Evolutionary conservation across 2,888 invertebrate species (phyloP).

Genomic region (Trichopoda pennipes): DNA sequence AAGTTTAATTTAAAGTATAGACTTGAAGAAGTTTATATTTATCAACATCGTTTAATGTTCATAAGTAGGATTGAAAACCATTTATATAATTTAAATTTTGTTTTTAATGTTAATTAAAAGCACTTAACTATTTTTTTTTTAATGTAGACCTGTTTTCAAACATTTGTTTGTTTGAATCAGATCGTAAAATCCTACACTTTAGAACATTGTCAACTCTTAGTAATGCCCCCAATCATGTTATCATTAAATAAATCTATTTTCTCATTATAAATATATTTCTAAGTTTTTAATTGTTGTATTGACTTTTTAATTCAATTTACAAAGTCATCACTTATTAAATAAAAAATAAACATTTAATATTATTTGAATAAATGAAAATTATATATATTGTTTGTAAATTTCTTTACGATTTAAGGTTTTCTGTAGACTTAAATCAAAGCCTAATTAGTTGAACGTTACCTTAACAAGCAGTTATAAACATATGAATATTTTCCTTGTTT

Average conservation of each 20-base stretch:
- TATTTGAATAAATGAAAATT: background rate
- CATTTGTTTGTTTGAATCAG: background rate
- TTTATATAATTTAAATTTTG: too few relatives aligned
- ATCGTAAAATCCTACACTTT: background rate
- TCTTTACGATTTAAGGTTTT: background rate
- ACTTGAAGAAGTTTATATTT: slow-evolving; percentile 8
- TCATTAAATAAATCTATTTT: slow-evolving; percentile 17
- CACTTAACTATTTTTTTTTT: background rate
- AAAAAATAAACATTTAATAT: slow-evolving; percentile 23
- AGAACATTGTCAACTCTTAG: slow-evolving; percentile 1
- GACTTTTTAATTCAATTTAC: slow-evolving; percentile 5
- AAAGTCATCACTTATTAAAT: slow-evolving; percentile 23
- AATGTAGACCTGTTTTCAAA: background rate
- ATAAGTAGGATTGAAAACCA: slow-evolving; percentile 1
- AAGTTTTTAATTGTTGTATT: slow-evolving; percentile 20
- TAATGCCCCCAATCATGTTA: slow-evolving; percentile 28
- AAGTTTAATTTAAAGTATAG: background rate
- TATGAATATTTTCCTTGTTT: too few relatives aligned
- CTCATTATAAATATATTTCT: slow-evolving; percentile 16
- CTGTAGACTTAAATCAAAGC: too few relatives aligned
- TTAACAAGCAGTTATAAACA: too few relatives aligned
- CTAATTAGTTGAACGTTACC: too few relatives aligned
- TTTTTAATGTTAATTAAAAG: too few relatives aligned
- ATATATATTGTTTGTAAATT: background rate
- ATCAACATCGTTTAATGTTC: slow-evolving; percentile 1